Base-by-base conservation (phyloP, 2,113 vertebrate species). In the Sakesphorus luctuosus region DNA sequence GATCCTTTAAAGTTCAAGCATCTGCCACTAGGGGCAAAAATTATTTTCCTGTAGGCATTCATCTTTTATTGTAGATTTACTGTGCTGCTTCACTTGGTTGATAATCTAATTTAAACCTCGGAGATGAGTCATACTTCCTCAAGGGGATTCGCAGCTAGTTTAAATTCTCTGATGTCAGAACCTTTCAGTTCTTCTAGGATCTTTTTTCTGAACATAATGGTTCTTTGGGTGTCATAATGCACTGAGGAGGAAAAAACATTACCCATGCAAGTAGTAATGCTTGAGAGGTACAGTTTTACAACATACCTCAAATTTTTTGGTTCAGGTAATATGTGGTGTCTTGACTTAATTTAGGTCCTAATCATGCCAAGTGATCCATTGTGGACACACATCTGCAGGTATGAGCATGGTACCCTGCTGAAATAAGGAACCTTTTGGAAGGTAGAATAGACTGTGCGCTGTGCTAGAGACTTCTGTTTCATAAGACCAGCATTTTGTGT, bases 21-120 rank as follows among this genome's bases (percentile, higher is more conserved):
- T 97, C 96, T 97, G 89, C 96, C 97, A 97, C 95, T 96, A 97
- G 97, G 96, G 96, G 96, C 97, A 97, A 97, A 92, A 97, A 74
- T 77, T 92, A 94, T 96, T 97, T 97, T 95, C 94, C 96, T 97
- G 89, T 96, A 97, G 97, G 97, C 96, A 93, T 89, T 95, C 61
- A 38, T 92, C 89, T 96, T 97, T 83, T 97, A 94, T 97, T 96
- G 72, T 59, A 93, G 76, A 91, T 93, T 93, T 87, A 92, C 92
- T 46, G 33, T 94, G 73, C 84, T 96, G 66, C 86, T 92, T 77
- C 76, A 90, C 87, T 91, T 86, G 88, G 82, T 68, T 95, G 95
- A 94, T 97, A 97, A 97, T 97, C 97, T 96, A 83, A 96, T 96
- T 97, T 96, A 96, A 95, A 94, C 94, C 91, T 97, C 68, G 38